Evolutionary conservation across 2,797 vertebrate genomes (phyloP), one percentile per base, ranked within the genome.

Genomic region (Calcarius lapponicus): DNA sequence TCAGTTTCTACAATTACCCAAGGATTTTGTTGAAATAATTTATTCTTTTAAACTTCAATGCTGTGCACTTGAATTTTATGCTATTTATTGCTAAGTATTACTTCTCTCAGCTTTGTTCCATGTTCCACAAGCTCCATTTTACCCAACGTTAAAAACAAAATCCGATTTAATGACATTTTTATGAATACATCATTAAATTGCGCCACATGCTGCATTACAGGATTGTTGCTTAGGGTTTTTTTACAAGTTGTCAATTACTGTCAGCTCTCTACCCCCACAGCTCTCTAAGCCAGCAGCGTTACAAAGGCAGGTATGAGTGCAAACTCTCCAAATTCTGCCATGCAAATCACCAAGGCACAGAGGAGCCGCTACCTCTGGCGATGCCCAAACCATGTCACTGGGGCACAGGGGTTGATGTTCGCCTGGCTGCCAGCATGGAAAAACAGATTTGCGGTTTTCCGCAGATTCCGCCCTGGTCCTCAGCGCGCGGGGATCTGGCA

Each of bases 391-490:
- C 56, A 1, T 4, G 32, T 4, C 43, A 3, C 2, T 0, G 54
- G 17, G 80, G 28, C 65, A 51, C 36, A 38, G 4, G 36, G 21
- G 5, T 17, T 2, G 18, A 19, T 45, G 45, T 16, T 25, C 16
- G 48, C 36, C 6, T 2, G 8, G 67, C 62, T 13, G 54, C 48
- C 12, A 22, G 3, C 61, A 20, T 18, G 6, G 57, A 50, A n/a
- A 31, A 20, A 0, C 48, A 8, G 7, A 1, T 20, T 12, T 13
- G 21, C 6, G 2, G n/a, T 0, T 50, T 7, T 29, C 24, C 9
- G 17, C 54, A 4, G 15, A 6, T 8, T 6, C 17, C 17, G 51
- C 38, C n/a, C 17, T 0, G 40, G 58, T 12, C 13, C 42, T 36
- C 36, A 0, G 4, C 5, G n/a, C 34, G 43, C 7, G 29, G 78